Evolutionary conservation across 2,797 vertebrate genomes (phyloP), one percentile per base, ranked within the genome.

Genomic region (Arctocebus calabarensis): DNA sequence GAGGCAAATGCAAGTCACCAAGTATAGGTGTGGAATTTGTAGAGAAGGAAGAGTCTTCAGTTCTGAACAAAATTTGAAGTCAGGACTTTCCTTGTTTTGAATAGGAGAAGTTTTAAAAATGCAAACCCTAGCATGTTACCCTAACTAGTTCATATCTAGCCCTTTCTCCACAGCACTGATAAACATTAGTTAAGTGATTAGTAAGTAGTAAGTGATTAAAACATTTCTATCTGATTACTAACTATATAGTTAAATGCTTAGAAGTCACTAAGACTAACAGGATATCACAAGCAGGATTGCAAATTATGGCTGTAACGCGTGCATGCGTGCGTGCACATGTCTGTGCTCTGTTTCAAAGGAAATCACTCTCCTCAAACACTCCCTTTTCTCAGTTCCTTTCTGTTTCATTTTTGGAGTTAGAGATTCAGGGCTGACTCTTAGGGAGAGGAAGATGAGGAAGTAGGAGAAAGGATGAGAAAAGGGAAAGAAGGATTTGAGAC

Each of bases 151-250:
- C 99, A 98, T 98, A 98, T 98, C 98, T 97, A 98, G 81, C n/a
- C 32, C 96, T 98, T 98, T 98, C 97, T 98, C 98, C 98, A 98
- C 97, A 98, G 98, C 98, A 98, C 98, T 98, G 98, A 99, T 98
- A 98, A 98, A 98, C 97, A 98, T 98, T 98, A 98, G 98, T 98
- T 98, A n/a, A n/a, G n/a, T n/a, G n/a, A n/a, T n/a, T n/a, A n/a
- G n/a, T n/a, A n/a, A n/a, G n/a, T n/a, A 98, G 97, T 97, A 71
- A 96, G 98, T 99, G 98, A 99, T 99, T 99, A 99, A 99, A 99
- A 99, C 98, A 98, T 99, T 99, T 99, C 98, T 98, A 98, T 98
- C 98, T 99, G 98, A 99, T 99, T 99, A 98, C 98, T 97, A 97
- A 99, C 98, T 97, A 97, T 98, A 97, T 89, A 97, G 98, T 98